Evolutionary conservation across 2,797 vertebrate species (phyloP).

Genomic region (Clamator glandarius): DNA sequence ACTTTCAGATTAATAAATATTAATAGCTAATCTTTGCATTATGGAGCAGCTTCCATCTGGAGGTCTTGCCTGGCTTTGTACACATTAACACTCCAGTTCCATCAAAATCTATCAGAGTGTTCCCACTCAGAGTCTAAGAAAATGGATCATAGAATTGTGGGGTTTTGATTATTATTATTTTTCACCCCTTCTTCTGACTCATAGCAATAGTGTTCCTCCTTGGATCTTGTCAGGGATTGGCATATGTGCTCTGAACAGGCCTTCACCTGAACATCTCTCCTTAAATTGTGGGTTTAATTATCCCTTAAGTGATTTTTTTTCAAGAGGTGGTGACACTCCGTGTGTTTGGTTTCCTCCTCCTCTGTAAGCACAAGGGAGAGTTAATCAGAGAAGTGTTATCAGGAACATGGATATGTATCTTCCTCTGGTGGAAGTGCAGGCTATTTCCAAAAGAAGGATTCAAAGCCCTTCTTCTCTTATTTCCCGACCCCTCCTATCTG

Average conservation of each 20-base stretch:
- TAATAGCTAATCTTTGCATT: conserved; percentile 46
- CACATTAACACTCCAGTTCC: conserved; percentile 52
- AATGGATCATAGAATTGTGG: neutral
- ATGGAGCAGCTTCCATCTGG: conserved; percentile 18
- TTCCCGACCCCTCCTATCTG: neutral
- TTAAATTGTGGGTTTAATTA: neutral
- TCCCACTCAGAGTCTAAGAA: neutral
- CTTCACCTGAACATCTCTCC: neutral
- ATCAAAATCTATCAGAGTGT: conserved; percentile 24
- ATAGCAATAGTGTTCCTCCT: neutral
- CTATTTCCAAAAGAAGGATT: neutral
- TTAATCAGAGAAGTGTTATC: neutral
- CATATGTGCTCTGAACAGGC: neutral
- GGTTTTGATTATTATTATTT: neutral
- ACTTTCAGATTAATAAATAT: conserved; percentile 58
- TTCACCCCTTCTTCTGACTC: neutral
- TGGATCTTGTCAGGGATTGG: neutral
- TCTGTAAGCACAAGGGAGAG: neutral
- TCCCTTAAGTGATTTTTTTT: neutral
- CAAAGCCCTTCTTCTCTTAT: neutral
- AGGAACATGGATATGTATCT: neutral
- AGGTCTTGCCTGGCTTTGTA: conserved; percentile 31
- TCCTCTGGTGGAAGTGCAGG: neutral
- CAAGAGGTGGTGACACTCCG: neutral
- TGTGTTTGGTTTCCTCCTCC: neutral